Percentiles rank a stretch among this genome's conserved stretches.
Evolutionary conservation across 1,140 invertebrate genomes (phyloP).

Genomic region (Brachionus manjavacas): DNA sequence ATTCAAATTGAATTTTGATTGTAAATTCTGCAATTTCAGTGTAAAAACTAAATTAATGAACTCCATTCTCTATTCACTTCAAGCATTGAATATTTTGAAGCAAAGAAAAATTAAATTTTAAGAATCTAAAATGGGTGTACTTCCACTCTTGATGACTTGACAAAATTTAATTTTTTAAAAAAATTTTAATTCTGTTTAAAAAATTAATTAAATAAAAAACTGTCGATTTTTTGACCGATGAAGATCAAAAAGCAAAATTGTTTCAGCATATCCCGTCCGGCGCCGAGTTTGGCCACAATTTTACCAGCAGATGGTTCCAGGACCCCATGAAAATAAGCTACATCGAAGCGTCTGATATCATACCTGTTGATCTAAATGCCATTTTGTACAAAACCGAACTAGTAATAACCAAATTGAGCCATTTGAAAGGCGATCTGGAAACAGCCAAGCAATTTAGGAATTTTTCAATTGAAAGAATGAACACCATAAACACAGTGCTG

Average conservation of each 20-base stretch:
- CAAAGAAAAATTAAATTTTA: not conserved
- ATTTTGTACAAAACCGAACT: slow-evolving; percentile 70
- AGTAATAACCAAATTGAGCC: slow-evolving; percentile 63
- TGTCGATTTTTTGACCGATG: slow-evolving; percentile 37
- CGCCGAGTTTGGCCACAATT: slow-evolving; percentile 90
- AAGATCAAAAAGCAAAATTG: slow-evolving; percentile 61
- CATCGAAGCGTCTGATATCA: slow-evolving; percentile 63
- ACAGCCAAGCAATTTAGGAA: slow-evolving; percentile 65
- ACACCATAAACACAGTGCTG: too few species aligned
- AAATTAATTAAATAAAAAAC: too few species aligned
- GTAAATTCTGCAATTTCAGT: too few species aligned
- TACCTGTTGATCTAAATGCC: slow-evolving; percentile 79
- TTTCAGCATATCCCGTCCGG: slow-evolving; percentile 78
- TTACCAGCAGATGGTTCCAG: slow-evolving; percentile 79
- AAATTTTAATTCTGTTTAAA: too few species aligned
- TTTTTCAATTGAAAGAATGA: too few species aligned
- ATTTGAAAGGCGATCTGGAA: slow-evolving; percentile 60
- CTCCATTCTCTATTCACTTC: too few species aligned
- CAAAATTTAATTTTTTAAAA: too few species aligned
- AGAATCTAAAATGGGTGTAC: not conserved
- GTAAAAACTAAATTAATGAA: too few species aligned
- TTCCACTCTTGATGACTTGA: too few species aligned
- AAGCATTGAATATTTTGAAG: not conserved
- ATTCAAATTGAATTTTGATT: not conserved
- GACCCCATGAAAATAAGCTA: slow-evolving; percentile 46